Base-by-base conservation (phyloP, 2,888 invertebrate species). In the Tuta absoluta region DNA sequence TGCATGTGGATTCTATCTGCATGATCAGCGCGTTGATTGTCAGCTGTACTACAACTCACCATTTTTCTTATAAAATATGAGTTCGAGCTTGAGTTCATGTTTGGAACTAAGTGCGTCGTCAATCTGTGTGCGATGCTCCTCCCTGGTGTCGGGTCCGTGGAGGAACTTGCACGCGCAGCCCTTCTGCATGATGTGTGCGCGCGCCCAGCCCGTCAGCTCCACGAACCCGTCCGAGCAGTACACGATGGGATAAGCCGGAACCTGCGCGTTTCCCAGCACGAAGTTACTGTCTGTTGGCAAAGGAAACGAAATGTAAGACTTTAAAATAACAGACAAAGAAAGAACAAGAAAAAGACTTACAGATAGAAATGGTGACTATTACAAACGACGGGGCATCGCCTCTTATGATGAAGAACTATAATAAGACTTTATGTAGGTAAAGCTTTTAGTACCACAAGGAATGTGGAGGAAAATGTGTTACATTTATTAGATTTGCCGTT, bases 171-270 rank as follows among this genome's bases (percentile, higher is more conserved):
- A 98, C 77, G 98, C 97, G 91, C 98, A 98, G 71, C 97, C 96
- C 86, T 98, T 98, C 92, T 98, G 98, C 98, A 98, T 98, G 91
- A 98, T 98, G 93, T 98, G 97, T 71, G 98, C 98, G 78, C 98
- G 94, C 73, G 97, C 94, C 93, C 95, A 98, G 72, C 98, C 97
- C 66, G 98, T 98, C 93, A 98, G 95, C 93, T 98, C 98, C 89
- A 97, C 97, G 93, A 98, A 98, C 67, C 98, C 98, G 93, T 98
- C 98, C 67, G 97, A 98, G 93, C 98, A 98, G 92, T 98, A 98
- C 78, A 98, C 98, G 92, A 98, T 98, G 75, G 98, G 98, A 92
- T 97, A 96, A 77, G 94, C 90, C 68, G 95, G 95, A 78, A 98
- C 98, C 92, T 98, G 98, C 74, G 98, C 98, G 93, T 98, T 98